Conservation (phyloP, 2,888 invertebrate genomes). For the Heliconius ethilla region DNA sequence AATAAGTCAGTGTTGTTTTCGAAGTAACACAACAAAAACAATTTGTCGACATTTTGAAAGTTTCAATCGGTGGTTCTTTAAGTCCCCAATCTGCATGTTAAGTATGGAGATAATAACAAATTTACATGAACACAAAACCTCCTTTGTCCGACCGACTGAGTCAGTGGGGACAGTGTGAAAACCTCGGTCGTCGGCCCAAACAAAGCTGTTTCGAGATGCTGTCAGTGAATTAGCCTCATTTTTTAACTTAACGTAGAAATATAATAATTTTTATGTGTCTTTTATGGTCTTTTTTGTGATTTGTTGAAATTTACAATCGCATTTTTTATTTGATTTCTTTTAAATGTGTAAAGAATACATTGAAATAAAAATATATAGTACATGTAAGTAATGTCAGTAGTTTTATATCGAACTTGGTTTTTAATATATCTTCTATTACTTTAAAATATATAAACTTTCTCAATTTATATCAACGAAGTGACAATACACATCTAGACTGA, state of each 20-base stretch:
- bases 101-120: conserved; percentile 68
- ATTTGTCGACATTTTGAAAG: conserved; percentile 59
- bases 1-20: conserved; percentile 47
- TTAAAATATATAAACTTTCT: background rate
- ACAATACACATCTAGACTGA: background rate
- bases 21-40: conserved; percentile 49
- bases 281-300: background rate
- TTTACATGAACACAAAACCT: conserved; percentile 74
- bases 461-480: background rate
- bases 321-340: background rate
- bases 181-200: conserved; percentile 71
- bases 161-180: conserved; percentile 65
- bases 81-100: conserved; percentile 74
- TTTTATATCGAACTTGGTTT: background rate
- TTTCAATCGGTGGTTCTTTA: conserved; percentile 58
- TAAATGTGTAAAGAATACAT: background rate
- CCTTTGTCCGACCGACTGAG: conserved; percentile 65
- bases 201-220: conserved; percentile 52
- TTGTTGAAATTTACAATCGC: background rate
- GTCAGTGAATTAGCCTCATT: conserved; percentile 47
- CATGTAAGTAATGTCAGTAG: background rate
- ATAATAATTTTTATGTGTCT: background rate
- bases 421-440: background rate
- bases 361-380: too few relatives aligned
- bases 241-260: background rate